Conservation (phyloP, 2,797 vertebrate genomes). For the Sus cebifrons region DNA sequence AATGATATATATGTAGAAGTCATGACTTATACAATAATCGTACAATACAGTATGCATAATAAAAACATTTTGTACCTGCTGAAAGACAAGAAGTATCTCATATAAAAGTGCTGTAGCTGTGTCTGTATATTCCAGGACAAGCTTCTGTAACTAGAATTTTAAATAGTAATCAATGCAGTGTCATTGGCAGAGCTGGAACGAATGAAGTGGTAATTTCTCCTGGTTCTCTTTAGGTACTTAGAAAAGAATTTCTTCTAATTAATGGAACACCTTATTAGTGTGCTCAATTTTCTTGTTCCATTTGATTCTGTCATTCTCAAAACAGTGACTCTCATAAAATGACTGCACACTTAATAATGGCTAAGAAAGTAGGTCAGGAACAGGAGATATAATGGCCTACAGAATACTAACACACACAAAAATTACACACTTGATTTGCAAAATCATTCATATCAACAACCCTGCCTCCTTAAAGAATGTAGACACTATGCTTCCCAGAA, state of each 20-base stretch:
- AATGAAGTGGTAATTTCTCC: slow-evolving; percentile 17
- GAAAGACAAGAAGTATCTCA: slow-evolving; percentile 92
- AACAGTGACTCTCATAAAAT: slow-evolving; percentile 47
- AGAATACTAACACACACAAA: background rate
- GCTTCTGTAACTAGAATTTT: slow-evolving; percentile 87
- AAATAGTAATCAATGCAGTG: slow-evolving; percentile 49
- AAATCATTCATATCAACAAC: slow-evolving; percentile 5
- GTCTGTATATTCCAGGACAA: slow-evolving; percentile 91
- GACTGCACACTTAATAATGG: background rate
- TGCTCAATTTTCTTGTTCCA: background rate
- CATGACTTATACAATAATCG: background rate
- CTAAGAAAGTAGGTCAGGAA: background rate
- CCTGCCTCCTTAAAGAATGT: slow-evolving; percentile 35
- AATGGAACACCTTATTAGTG: background rate
- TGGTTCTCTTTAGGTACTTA: slow-evolving; percentile 7
- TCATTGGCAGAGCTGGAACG: background rate
- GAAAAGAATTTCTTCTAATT: slow-evolving; percentile 20
- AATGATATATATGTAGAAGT: background rate
- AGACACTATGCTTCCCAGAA: background rate
- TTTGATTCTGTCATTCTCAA: background rate
- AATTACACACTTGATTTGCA: background rate
- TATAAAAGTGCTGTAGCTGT: slow-evolving; percentile 91
- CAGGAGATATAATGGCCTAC: background rate
- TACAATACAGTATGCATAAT: slow-evolving; percentile 5
- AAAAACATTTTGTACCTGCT: slow-evolving; percentile 88